Conservation (phyloP, 92 coral and sea anemone genomes). For the Pocillopora grandis region DNA sequence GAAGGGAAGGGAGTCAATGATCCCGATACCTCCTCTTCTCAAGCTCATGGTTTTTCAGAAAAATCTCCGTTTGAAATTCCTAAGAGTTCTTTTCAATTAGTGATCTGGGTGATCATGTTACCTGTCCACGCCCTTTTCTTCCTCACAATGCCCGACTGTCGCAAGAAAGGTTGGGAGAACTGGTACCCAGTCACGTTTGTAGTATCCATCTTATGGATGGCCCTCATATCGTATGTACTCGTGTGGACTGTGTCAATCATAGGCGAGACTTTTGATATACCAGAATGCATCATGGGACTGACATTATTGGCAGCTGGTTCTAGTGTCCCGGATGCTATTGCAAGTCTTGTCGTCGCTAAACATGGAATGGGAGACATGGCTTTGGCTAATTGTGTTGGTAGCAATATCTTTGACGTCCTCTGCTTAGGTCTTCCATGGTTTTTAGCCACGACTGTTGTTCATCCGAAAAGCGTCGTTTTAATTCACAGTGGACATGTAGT, state of each 20-base stretch:
- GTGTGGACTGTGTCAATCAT: constrained; percentile 98
- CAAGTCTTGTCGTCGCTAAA: constrained; percentile 95
- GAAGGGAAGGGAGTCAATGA: constrained; percentile 6
- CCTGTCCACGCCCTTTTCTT: constrained; percentile 78
- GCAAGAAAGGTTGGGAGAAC: constrained; percentile 82
- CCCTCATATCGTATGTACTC: constrained; percentile 79
- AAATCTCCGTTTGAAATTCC: constrained; percentile 80
- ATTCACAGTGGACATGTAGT: constrained; percentile 93
- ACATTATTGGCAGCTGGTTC: constrained; percentile 97
- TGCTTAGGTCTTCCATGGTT: constrained; percentile 98
- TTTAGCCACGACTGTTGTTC: constrained; percentile 90
- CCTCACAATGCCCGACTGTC: constrained; percentile 94
- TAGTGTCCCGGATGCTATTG: constrained; percentile 99
- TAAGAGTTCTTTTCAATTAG: constrained; percentile 52
- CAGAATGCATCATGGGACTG: constrained; percentile 99
- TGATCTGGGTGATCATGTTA: constrained; percentile 80
- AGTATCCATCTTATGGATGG: constrained; percentile 97
- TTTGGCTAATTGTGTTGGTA: constrained; percentile 95
- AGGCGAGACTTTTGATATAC: constrained; percentile 97
- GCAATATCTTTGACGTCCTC: constrained; percentile 93
- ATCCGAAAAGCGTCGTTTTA: constrained; percentile 87
- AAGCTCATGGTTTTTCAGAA: constrained; percentile 66
- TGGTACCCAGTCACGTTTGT: constrained; percentile 94
- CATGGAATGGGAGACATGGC: constrained; percentile 99
- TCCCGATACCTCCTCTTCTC: constrained; percentile 23